A percentile compares a stretch with the other conserved stretches of the same genome.
These are phyloP conservation scores for Lateolabrax maculatus DNA, from an alignment of 2,797 vertebrate genomes.

Conservation along the genomic window DNA sequence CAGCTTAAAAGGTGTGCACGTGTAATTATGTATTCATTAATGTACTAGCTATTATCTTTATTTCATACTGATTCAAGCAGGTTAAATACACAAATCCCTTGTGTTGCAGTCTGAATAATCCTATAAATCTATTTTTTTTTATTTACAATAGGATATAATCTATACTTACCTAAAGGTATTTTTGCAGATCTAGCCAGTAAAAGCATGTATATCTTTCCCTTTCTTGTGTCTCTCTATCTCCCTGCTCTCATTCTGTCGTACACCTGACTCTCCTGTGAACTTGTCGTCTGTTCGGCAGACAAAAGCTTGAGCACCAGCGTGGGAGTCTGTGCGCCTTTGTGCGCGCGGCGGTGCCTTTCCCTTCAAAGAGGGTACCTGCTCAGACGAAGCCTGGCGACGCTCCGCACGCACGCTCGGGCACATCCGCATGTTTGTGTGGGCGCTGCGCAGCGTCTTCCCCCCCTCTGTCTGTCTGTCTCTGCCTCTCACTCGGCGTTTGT, in stretches of 20 bases:
- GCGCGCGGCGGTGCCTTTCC: constrained; percentile 28
- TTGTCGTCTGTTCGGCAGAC: constrained; percentile 61
- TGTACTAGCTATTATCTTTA: constrained; percentile 3
- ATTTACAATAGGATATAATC: constrained; percentile 29
- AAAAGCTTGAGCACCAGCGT: constrained; percentile 50
- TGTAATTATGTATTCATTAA: constrained; percentile 7
- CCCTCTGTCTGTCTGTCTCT: constrained; percentile 45
- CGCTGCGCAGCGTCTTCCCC: constrained; percentile 43
- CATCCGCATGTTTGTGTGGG: constrained; percentile 62
- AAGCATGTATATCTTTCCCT: constrained; percentile 29
- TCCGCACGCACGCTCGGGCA: constrained; percentile 1
- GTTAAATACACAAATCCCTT: constrained; percentile 4
- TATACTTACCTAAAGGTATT: constrained; percentile 8
- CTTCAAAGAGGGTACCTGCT: constrained; percentile 69
- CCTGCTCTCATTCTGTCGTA: constrained; percentile 80
- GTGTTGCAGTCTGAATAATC: constrained; percentile 37
- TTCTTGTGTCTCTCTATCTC: constrained; percentile 39
- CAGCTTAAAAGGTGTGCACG: constrained; percentile 1
- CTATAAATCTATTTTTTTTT: constrained; percentile 13
- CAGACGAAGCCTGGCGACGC: constrained; percentile 31
- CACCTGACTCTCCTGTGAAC: constrained; percentile 71
- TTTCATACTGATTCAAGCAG: constrained; percentile 9
- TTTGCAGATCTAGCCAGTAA: constrained; percentile 18
- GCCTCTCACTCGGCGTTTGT: constrained; percentile 66
- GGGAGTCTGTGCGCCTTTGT: constrained; percentile 54